phyloP scores from a whole-genome alignment of 2,888 invertebrate genomes.

The Phlogophora meticulosa region DNA sequence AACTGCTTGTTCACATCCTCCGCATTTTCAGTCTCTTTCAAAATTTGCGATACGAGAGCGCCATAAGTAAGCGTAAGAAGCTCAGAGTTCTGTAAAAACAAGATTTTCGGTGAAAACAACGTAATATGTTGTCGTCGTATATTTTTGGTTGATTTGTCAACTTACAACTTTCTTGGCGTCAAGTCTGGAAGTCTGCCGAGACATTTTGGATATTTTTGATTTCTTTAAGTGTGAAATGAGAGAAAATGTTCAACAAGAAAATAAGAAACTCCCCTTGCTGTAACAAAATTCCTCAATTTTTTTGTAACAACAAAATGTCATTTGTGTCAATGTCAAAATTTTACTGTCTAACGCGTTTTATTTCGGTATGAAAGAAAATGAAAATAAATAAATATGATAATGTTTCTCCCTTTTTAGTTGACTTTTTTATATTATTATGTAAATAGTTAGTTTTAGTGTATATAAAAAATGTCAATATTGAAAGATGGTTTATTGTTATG shows the following conservation, averaged over 20 bases:
- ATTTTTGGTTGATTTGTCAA: slow-evolving; percentile 2
- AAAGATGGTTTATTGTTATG: too few species aligned
- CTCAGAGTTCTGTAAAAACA: slow-evolving; percentile 96
- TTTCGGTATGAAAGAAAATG: too few species aligned
- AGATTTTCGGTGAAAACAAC: neutral
- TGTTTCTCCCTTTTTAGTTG: too few species aligned
- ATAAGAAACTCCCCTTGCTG: slow-evolving; percentile 33
- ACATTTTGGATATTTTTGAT: slow-evolving; percentile 86
- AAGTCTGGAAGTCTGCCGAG: slow-evolving; percentile 93
- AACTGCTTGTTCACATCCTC: slow-evolving; percentile 99
- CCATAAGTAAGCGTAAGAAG: slow-evolving; percentile 99
- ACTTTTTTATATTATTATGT: too few species aligned
- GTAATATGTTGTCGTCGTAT: neutral
- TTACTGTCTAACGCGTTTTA: too few species aligned
- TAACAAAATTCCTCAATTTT: neutral
- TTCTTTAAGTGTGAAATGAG: neutral
- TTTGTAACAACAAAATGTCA: neutral
- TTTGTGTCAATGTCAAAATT: neutral
- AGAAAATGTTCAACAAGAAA: slow-evolving; percentile 17
- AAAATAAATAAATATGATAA: too few species aligned
- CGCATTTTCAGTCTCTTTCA: slow-evolving; percentile 98
- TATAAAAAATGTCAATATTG: too few species aligned
- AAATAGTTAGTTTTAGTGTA: too few species aligned
- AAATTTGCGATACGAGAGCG: slow-evolving; percentile 98
- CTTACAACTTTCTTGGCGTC: slow-evolving; percentile 95